Evolutionary conservation across 2,113 vertebrate species (phyloP).

Genomic region (Hippocampus barbouri): DNA sequence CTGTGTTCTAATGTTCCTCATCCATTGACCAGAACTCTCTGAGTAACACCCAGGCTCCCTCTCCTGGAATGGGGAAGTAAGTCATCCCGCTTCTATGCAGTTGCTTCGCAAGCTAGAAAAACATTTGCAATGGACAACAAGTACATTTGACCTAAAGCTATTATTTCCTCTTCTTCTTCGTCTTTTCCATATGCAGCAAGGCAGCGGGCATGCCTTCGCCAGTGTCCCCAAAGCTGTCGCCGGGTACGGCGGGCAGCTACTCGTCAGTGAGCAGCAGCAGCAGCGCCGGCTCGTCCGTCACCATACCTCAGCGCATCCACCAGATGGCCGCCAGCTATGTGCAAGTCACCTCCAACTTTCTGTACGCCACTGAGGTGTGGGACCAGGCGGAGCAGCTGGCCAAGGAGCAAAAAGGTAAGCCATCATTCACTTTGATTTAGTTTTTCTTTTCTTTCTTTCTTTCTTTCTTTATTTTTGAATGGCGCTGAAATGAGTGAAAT

Average conservation of each 20-base stretch:
- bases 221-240: conserved; percentile 94
- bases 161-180: not conserved
- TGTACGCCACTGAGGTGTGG: conserved; percentile 97
- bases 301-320: conserved; percentile 97
- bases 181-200: conserved; percentile 73
- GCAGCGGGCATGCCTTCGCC: conserved; percentile 93
- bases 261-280: conserved; percentile 83
- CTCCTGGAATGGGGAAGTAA: conserved; percentile 97
- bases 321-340: conserved; percentile 99
- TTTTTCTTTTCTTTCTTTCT: not conserved
- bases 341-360: conserved; percentile 97
- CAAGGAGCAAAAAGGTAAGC: conserved; percentile 90
- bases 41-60: conserved; percentile 95
- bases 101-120: not conserved
- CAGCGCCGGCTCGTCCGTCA: conserved; percentile 87
- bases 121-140: not conserved
- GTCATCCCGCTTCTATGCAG: conserved; percentile 26
- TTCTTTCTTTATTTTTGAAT: not conserved
- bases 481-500: not conserved
- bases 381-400: conserved; percentile 96
- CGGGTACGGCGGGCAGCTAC: conserved; percentile 88
- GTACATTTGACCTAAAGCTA: not conserved
- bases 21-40: conserved; percentile 84
- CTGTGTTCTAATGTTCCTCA: conserved; percentile 26
- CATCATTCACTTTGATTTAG: not conserved